Percentiles rank a stretch among this genome's conserved stretches.
Evolutionary conservation across 2,113 vertebrate genomes (phyloP).

Genomic region (Eretmochelys imbricata): DNA sequence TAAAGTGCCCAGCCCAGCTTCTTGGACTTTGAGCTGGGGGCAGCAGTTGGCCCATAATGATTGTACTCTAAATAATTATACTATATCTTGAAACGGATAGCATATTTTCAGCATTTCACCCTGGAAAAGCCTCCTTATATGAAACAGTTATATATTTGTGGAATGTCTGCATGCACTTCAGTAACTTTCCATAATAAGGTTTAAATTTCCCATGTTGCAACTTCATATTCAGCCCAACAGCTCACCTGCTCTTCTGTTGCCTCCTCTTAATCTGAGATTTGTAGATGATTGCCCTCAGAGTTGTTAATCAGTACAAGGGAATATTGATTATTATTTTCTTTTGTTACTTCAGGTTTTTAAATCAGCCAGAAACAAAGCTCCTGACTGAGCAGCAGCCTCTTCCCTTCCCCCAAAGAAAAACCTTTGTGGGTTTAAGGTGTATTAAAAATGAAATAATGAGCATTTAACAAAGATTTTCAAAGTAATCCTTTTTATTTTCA

Average conservation of each 20-base stretch:
- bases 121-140: neutral
- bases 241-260: neutral
- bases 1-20: neutral
- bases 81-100: neutral
- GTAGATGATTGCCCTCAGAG: neutral
- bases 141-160: neutral
- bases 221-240: neutral
- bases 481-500: neutral
- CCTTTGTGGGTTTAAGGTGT: conserved; percentile 20
- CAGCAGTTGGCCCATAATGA: neutral
- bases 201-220: neutral
- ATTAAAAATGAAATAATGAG: conserved; percentile 52
- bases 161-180: neutral
- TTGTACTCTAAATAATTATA: neutral
- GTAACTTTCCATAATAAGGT: neutral
- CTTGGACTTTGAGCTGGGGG: neutral
- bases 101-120: neutral
- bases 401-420: no score
- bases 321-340: neutral
- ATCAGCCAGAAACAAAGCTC: neutral
- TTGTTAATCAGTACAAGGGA: neutral
- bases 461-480: conserved; percentile 27
- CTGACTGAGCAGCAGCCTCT: neutral
- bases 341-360: neutral
- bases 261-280: neutral